Conservation (phyloP, 2,888 invertebrate species). For the Gymnoscelis rufifasciata region DNA sequence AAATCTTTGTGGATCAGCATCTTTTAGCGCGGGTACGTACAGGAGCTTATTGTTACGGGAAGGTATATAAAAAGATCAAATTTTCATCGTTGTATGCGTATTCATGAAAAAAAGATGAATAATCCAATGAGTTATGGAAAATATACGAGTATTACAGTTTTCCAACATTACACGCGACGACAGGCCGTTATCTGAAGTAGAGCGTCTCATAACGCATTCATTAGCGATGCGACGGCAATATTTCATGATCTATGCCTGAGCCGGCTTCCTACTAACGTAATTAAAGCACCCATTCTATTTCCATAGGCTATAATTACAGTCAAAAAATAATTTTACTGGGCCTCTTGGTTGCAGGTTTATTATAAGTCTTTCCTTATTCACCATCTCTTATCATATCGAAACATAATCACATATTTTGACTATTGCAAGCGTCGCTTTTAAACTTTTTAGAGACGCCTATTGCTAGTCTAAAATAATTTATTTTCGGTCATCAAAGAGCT, state of each 20-base stretch:
- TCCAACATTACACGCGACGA: conserved; percentile 44
- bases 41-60: background rate
- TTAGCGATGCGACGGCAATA: conserved; percentile 15
- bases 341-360: no score
- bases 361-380: no score
- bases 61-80: background rate
- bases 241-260: background rate
- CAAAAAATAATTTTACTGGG: no score
- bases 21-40: no score
- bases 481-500: no score
- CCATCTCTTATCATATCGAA: no score
- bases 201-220: conserved; percentile 58
- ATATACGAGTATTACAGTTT: conserved; percentile 39
- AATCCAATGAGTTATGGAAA: conserved; percentile 30
- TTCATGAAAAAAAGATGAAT: background rate
- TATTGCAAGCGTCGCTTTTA: no score
- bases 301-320: no score
- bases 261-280: conserved; percentile 1
- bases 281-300: background rate
- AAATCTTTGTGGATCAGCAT: no score
- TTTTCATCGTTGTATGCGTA: background rate
- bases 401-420: no score
- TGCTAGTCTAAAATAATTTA: no score
- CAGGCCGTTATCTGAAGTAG: conserved; percentile 53
- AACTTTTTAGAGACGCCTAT: no score